phyloP scores from a whole-genome alignment of 2,888 invertebrate species.

The Nemoura dubitans region DNA sequence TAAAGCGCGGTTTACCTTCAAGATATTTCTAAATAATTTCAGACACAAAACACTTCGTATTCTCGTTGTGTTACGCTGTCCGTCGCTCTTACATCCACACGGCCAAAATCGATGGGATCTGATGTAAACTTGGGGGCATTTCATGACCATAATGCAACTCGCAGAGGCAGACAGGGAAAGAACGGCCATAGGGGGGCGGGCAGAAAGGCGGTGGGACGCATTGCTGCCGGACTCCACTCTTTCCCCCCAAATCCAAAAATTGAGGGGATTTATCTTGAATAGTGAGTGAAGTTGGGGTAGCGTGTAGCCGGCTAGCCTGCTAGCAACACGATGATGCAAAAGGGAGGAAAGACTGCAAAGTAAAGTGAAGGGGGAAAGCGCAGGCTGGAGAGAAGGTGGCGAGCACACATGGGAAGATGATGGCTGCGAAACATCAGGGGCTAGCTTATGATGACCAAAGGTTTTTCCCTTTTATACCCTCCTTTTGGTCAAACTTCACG shows the following conservation, averaged over 20 bases:
- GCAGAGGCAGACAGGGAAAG: conserved; percentile 29
- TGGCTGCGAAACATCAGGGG: neutral
- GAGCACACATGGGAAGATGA: neutral
- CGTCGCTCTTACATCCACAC: neutral
- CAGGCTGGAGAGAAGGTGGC: conserved; percentile 10
- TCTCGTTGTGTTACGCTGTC: conserved; percentile 22
- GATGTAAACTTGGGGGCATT: conserved; percentile 41
- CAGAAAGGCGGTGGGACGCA: conserved; percentile 13
- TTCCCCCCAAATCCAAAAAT: conserved; percentile 46
- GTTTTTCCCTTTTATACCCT: conserved; percentile 34
- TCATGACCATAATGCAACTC: conserved; percentile 41
- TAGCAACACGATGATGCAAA: conserved; percentile 19
- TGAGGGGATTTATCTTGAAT: conserved; percentile 49
- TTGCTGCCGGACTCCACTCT: conserved; percentile 40
- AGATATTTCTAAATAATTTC: conserved; percentile 5
- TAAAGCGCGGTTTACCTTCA: neutral
- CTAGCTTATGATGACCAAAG: conserved; percentile 48
- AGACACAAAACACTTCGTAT: conserved; percentile 12
- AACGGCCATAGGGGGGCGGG: neutral
- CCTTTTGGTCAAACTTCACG: conserved; percentile 43
- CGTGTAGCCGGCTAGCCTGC: conserved; percentile 9
- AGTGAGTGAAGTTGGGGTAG: conserved; percentile 41
- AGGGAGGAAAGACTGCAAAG: conserved; percentile 35
- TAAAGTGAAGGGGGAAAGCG: conserved; percentile 33
- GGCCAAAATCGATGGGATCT: neutral